Base-by-base conservation (phyloP, 2,797 vertebrate species). In the Acipenser transmontanus region DNA sequence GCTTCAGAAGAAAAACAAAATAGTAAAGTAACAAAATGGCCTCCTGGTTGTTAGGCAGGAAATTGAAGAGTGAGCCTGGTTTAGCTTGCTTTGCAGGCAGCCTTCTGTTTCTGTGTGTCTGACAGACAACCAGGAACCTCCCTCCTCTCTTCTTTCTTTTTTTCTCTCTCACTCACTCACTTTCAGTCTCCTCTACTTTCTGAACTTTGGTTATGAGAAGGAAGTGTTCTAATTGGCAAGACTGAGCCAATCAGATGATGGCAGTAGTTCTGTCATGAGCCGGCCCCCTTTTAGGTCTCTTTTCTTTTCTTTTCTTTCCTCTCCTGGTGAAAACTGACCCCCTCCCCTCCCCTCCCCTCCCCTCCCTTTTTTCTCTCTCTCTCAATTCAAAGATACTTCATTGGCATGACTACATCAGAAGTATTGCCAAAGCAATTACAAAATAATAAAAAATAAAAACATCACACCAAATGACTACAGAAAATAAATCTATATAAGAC, bases 181-280 rank as follows among this genome's bases (percentile, higher is more conserved):
- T 54, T 70, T 80, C 78, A 73, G 74, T 76, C 81, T 81, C 76
- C 77, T 72, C 72, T 72, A 74, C 59, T 75, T 71, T 79, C 66
- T 78, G 69, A 79, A 84, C 74, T 81, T 80, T 68, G 66, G 75
- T 75, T 74, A 12, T 66, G 73, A 87, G 78, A 62, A 93, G 93
- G 92, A 95, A 94, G 88, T 94, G 72, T 71, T 51, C 48, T 73
- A 86, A 94, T 66, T 81, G 89, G 86, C 85, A 71, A 64, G 1
- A n/a, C 49, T 14, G 7, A 47, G 75, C 93, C 93, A 92, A 92
- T 90, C 66, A 66, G 34, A 60, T 6, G 48, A 50, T 50, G 52
- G 12, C 48, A 7, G 63, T 60, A 56, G 66, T 51, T 60, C 65
- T 9, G 63, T 75, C 66, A 67, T 57, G 50, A 61, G 61, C 67